Conservation (phyloP, 53 echinoderm and acorn worm species). For the Luidia sarsii region DNA sequence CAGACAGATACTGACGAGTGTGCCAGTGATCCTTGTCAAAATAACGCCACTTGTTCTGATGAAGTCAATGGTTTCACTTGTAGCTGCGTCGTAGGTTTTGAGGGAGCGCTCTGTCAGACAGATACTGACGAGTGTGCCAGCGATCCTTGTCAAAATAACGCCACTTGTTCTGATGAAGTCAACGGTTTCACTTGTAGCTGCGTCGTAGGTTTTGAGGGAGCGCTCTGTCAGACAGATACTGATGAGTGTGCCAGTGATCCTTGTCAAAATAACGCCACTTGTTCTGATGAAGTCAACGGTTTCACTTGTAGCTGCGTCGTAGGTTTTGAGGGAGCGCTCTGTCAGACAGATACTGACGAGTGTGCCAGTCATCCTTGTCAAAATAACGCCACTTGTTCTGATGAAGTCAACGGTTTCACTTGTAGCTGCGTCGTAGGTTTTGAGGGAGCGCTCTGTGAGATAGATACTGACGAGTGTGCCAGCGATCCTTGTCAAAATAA, state of each 20-base stretch:
- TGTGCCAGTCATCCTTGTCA: conserved; percentile 14
- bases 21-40: not conserved
- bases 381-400: not conserved
- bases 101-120: conserved; percentile 7
- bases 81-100: not conserved
- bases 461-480: not conserved
- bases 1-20: conserved; percentile 13
- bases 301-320: not conserved
- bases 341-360: conserved; percentile 8
- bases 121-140: conserved; percentile 19
- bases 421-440: not conserved
- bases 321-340: conserved; percentile 2
- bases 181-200: not conserved
- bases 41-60: conserved; percentile 14
- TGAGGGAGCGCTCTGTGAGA: conserved; percentile 9
- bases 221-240: conserved; percentile 7
- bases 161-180: conserved; percentile 9
- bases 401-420: not conserved
- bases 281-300: not conserved
- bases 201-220: not conserved
- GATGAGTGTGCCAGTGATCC: conserved; percentile 15
- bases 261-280: conserved; percentile 28
- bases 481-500: conserved; percentile 18
- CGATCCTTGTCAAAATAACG: conserved; percentile 1
- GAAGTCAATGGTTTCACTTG: not conserved